Conservation (phyloP, 2,113 vertebrate genomes). For the Alouatta palliata region DNA sequence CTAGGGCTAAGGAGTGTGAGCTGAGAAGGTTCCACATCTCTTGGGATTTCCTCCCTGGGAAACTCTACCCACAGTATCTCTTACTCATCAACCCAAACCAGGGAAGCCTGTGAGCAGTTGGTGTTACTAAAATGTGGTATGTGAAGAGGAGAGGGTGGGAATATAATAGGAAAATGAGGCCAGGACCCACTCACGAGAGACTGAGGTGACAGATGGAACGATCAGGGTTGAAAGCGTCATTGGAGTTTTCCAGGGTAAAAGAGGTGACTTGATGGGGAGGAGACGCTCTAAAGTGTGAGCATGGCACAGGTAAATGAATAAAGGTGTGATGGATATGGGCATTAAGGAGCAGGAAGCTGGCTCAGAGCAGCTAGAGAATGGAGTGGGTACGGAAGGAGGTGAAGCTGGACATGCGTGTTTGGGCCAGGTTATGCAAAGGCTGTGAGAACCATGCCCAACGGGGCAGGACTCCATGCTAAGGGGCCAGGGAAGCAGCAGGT, state of each 20-base stretch:
- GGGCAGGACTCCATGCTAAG: not conserved
- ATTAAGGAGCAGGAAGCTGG: not conserved
- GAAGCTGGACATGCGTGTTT: fast-evolving
- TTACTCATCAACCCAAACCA: not conserved
- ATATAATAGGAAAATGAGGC: fast-evolving
- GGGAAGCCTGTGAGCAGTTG: not conserved
- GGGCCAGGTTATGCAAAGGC: not conserved
- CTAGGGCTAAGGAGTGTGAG: not conserved
- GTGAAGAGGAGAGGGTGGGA: not conserved
- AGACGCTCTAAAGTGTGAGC: not conserved
- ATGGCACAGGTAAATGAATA: not conserved
- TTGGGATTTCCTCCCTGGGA: not conserved
- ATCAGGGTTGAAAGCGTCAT: not conserved
- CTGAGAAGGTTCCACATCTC: not conserved
- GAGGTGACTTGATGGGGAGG: not conserved
- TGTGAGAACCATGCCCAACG: too few species aligned
- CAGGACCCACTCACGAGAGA: fast-evolving
- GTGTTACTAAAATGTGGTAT: fast-evolving
- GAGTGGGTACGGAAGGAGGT: not conserved
- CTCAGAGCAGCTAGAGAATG: not conserved
- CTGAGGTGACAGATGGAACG: not conserved
- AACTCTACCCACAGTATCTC: too few species aligned
- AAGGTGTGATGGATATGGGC: too few species aligned
- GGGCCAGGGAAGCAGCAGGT: not conserved
- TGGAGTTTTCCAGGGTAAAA: not conserved